Evolutionary conservation across 2,113 vertebrate species (phyloP).

Genomic region (Peromyscus leucopus): DNA sequence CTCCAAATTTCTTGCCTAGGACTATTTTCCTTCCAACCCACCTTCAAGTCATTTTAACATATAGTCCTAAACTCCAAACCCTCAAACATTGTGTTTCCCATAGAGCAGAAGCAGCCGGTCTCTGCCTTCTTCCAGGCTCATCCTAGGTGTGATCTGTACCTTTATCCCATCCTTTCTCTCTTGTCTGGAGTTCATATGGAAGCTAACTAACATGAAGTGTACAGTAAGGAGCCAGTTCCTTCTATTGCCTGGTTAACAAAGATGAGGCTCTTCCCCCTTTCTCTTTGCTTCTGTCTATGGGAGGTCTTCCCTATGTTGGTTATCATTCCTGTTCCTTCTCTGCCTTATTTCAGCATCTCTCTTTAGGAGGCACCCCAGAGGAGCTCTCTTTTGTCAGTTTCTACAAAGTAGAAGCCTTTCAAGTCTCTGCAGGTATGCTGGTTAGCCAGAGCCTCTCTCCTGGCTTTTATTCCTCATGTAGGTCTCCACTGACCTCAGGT

Average conservation of each 20-base stretch:
- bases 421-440: background rate
- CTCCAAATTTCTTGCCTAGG: slow-evolving; percentile 1
- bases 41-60: slow-evolving; percentile 29
- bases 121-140: background rate
- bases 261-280: background rate
- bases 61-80: background rate
- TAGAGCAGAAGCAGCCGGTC: background rate
- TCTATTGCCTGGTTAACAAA: background rate
- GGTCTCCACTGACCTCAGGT: background rate
- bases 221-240: slow-evolving; percentile 36
- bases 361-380: slow-evolving; percentile 15
- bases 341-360: background rate
- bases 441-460: slow-evolving; percentile 5
- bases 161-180: background rate
- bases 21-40: background rate
- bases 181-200: slow-evolving; percentile 35
- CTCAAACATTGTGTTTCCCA: slow-evolving; percentile 3
- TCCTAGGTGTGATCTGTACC: background rate
- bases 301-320: background rate
- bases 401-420: slow-evolving; percentile 28
- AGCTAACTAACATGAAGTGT: background rate
- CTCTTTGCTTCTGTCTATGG: background rate
- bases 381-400: slow-evolving; percentile 24
- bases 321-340: slow-evolving; percentile 5
- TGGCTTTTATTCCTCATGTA: slow-evolving; percentile 41